Evolutionary conservation across 2,113 vertebrate genomes (phyloP).

Genomic region (Ursus arctos): DNA sequence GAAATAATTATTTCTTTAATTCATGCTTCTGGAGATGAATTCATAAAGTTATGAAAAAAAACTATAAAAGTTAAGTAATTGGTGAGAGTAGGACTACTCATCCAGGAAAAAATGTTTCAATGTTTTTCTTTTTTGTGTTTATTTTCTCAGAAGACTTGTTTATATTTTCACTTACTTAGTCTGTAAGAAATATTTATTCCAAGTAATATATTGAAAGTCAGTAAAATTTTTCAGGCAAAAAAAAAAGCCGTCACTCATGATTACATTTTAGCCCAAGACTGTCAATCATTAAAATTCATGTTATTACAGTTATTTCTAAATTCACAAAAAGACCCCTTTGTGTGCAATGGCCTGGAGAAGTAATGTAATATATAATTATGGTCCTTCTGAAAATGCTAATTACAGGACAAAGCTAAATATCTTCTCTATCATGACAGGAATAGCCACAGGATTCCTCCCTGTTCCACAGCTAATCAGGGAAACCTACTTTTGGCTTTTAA

Average conservation of each 20-base stretch:
- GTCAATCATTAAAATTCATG: conserved; percentile 69
- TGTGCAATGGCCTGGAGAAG: conserved; percentile 60
- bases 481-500: conserved; percentile 18
- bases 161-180: conserved; percentile 53
- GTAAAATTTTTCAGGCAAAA: conserved; percentile 49
- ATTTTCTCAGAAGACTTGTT: conserved; percentile 15
- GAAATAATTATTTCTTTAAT: conserved; percentile 43
- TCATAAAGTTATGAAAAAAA: conserved; percentile 5
- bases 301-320: conserved; percentile 75
- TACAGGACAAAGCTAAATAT: conserved; percentile 55
- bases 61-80: not conserved
- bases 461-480: conserved; percentile 29
- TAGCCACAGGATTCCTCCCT: not conserved
- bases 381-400: conserved; percentile 66
- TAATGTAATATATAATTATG: conserved; percentile 64
- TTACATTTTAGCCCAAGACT: conserved; percentile 56
- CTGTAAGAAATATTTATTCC: not conserved
- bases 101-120: not conserved
- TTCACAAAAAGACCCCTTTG: conserved; percentile 62
- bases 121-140: conserved; percentile 11
- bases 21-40: not conserved
- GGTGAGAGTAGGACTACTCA: not conserved
- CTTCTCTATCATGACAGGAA: conserved; percentile 36
- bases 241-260: conserved; percentile 3
- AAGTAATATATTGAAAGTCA: conserved; percentile 45